A percentile compares a stretch with the other conserved stretches of the same genome.
phyloP scores from a whole-genome alignment of 2,888 invertebrate species.

The Phragmatobia fuliginosa region DNA sequence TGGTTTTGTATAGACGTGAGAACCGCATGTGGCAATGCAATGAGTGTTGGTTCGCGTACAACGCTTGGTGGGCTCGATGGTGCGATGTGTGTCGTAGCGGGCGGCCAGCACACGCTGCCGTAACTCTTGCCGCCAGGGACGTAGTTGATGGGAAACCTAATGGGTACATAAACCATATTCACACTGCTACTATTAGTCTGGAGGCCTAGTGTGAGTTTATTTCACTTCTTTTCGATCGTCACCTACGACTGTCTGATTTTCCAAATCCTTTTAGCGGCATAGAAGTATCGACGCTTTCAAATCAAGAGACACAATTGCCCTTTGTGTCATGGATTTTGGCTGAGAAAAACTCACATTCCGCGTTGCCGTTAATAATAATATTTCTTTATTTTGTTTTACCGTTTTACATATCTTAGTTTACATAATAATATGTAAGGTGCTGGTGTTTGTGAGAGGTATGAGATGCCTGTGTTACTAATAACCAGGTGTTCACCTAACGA shows the following conservation, averaged over 20 bases:
- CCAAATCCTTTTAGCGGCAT: too few relatives aligned
- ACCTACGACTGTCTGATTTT: background rate
- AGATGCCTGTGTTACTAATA: too few relatives aligned
- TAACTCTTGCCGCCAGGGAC: conserved; percentile 88
- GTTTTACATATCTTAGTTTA: too few relatives aligned
- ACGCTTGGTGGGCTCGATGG: conserved; percentile 91
- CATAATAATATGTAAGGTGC: too few relatives aligned
- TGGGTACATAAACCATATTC: conserved; percentile 26
- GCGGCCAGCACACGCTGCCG: conserved; percentile 90
- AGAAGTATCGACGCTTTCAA: too few relatives aligned
- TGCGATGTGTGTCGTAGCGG: conserved; percentile 94
- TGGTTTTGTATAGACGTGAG: conserved; percentile 58
- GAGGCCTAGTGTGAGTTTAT: background rate
- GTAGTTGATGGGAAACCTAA: conserved; percentile 46
- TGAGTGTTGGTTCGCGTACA: conserved; percentile 95
- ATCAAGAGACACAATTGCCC: too few relatives aligned
- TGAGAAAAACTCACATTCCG: background rate
- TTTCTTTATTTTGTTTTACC: too few relatives aligned
- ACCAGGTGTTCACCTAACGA: too few relatives aligned
- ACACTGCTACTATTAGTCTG: background rate
- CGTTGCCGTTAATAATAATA: too few relatives aligned
- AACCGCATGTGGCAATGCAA: conserved; percentile 94
- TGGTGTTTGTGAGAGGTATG: too few relatives aligned
- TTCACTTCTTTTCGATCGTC: background rate
- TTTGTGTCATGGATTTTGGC: too few relatives aligned